Conservation (phyloP, 2,888 invertebrate species). For the Chloroclystis v-ata region DNA sequence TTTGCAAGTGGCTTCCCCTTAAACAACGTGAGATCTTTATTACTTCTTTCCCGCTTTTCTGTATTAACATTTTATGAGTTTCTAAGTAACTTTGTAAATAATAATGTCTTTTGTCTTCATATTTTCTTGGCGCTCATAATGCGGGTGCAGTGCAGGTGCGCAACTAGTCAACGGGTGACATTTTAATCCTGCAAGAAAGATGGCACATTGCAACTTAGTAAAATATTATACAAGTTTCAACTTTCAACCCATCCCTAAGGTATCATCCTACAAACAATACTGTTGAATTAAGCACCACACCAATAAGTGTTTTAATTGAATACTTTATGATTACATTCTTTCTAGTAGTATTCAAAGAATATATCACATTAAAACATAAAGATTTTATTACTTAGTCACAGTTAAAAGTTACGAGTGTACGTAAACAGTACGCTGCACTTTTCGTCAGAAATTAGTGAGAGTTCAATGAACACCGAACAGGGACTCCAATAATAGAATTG, state of each 20-base stretch:
- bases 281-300: no score
- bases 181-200: conserved; percentile 49
- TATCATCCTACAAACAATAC: no score
- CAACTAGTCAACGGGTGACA: conserved; percentile 35
- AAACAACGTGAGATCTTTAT: conserved; percentile 3
- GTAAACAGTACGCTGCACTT: not conserved
- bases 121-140: conserved; percentile 35
- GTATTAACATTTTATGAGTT: conserved; percentile 15
- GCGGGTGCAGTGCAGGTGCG: conserved; percentile 39
- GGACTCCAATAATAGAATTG: conserved; percentile 11
- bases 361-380: no score
- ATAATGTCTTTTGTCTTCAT: conserved; percentile 25
- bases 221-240: conserved; percentile 29
- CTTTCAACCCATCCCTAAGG: conserved; percentile 34
- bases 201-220: conserved; percentile 37
- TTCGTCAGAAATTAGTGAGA: not conserved
- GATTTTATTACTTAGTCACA: no score
- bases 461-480: conserved; percentile 1
- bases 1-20: conserved; percentile 11
- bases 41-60: conserved; percentile 10
- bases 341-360: no score
- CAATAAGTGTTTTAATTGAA: no score
- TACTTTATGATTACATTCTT: no score
- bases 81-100: conserved; percentile 15
- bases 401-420: not conserved